Evolutionary conservation across 2,113 vertebrate genomes (phyloP).

Genomic region (Zapornia atra): DNA sequence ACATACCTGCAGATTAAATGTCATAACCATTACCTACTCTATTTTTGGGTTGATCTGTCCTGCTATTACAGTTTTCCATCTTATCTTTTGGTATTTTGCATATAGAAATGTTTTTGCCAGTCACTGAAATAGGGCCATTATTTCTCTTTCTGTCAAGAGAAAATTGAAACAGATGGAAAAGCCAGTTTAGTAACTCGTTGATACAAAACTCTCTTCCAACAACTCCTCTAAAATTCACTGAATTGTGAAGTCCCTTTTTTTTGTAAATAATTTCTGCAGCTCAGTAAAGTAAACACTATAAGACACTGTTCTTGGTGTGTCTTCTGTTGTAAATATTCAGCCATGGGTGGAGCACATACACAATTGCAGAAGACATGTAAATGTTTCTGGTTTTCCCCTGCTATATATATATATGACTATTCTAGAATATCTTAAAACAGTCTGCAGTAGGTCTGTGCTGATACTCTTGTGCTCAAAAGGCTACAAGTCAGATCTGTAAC

Average conservation of each 20-base stretch:
- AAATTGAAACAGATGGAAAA: neutral
- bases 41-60: neutral
- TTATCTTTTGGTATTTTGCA: neutral
- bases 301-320: neutral
- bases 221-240: neutral
- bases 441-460: neutral
- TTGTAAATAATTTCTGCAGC: neutral
- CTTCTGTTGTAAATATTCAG: neutral
- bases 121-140: neutral
- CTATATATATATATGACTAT: neutral
- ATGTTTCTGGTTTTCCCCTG: rapidly evolving
- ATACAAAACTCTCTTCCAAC: neutral
- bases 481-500: neutral
- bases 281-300: neutral
- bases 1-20: neutral
- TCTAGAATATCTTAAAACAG: neutral
- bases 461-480: neutral
- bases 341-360: no score
- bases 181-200: neutral
- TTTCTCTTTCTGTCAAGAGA: neutral
- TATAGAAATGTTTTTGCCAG: neutral
- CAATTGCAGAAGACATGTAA: neutral
- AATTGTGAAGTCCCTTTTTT: neutral
- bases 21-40: neutral
- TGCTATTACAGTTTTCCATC: neutral